phyloP scores from a whole-genome alignment of 2,797 vertebrate genomes.

The Clarias fuscus region DNA sequence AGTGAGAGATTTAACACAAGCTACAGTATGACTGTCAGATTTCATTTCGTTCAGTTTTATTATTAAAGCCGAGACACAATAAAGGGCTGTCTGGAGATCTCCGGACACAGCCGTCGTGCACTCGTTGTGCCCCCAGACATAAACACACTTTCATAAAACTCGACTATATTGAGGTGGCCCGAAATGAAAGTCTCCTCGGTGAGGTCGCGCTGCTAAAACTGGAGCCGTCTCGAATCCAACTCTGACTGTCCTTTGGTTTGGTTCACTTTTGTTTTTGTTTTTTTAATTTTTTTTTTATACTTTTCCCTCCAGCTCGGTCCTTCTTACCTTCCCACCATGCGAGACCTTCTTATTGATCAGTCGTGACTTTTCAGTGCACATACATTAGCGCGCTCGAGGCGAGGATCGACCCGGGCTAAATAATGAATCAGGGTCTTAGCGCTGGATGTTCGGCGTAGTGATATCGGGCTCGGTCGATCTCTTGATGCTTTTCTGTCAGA shows the following conservation, averaged over 20 bases:
- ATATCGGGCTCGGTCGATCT: conserved; percentile 41
- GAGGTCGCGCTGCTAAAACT: neutral
- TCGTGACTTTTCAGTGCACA: conserved; percentile 24
- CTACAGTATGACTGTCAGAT: neutral
- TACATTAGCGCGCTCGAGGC: conserved; percentile 22
- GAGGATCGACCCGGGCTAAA: conserved; percentile 43
- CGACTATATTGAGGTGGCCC: too few relatives aligned
- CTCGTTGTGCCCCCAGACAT: conserved; percentile 11
- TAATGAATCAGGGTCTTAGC: conserved; percentile 39
- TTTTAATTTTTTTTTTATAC: neutral
- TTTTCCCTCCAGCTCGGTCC: neutral
- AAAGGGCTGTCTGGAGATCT: conserved; percentile 1
- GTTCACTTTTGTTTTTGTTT: neutral
- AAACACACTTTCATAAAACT: neutral
- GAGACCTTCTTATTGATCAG: conserved; percentile 23
- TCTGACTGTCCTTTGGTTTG: neutral
- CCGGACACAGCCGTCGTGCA: neutral
- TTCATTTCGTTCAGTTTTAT: conserved; percentile 10
- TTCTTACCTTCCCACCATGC: conserved; percentile 2
- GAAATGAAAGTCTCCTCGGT: neutral
- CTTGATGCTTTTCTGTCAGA: conserved; percentile 29
- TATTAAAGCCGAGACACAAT: conserved; percentile 9
- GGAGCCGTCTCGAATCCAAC: neutral
- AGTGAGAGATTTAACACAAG: neutral
- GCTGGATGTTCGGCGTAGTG: conserved; percentile 36